These are phyloP conservation scores for Trichonephila inaurata DNA, from an alignment of 1,140 invertebrate species.

Conservation along the genomic window DNA sequence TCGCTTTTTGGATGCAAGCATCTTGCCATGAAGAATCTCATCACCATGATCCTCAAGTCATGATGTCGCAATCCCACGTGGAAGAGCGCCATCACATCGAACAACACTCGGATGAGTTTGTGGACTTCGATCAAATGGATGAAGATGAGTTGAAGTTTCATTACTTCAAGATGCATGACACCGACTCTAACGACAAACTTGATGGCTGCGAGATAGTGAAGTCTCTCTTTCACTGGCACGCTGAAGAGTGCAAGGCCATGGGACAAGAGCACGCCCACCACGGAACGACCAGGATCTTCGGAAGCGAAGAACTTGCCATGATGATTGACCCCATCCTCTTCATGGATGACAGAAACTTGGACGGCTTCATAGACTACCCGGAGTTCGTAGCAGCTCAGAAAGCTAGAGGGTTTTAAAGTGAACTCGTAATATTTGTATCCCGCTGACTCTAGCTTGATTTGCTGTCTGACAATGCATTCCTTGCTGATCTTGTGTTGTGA, in stretches of 20 bases:
- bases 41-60: background rate
- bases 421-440: no score
- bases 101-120: slow-evolving; percentile 74
- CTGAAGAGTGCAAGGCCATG: slow-evolving; percentile 76
- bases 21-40: background rate
- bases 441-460: no score
- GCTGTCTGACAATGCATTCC: no score
- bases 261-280: slow-evolving; percentile 19
- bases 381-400: slow-evolving; percentile 94
- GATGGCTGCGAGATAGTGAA: slow-evolving; percentile 97
- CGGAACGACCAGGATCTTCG: slow-evolving; percentile 88
- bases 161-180: slow-evolving; percentile 98
- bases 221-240: slow-evolving; percentile 83
- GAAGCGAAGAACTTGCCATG: slow-evolving; percentile 92
- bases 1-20: background rate
- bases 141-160: slow-evolving; percentile 97
- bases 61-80: background rate
- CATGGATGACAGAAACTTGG: slow-evolving; percentile 93
- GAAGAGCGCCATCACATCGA: slow-evolving; percentile 53
- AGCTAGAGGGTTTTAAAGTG: slow-evolving; percentile 77
- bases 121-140: slow-evolving; percentile 95
- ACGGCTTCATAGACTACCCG: slow-evolving; percentile 97
- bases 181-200: slow-evolving; percentile 96
- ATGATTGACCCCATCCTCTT: slow-evolving; percentile 96
- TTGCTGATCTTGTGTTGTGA: no score